Base-by-base conservation (phyloP, 2,797 vertebrate genomes). In the Oophaga sylvatica region DNA sequence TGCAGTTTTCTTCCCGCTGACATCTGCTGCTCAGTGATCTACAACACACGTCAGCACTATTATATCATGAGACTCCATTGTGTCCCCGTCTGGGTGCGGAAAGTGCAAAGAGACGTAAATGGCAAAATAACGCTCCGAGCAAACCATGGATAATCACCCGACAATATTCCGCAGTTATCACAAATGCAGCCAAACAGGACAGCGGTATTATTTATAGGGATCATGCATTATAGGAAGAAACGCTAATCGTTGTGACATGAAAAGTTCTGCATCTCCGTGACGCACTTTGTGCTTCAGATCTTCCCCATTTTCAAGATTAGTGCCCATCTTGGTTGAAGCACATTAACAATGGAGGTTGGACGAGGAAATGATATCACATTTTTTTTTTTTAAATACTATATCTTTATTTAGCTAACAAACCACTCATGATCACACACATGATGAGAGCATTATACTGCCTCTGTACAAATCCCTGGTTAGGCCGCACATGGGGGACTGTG, bases 61-160 rank as follows among this genome's bases (percentile, higher is more conserved):
- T 70, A 83, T 68, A 83, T 80, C 22, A 83, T 68, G 29, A 83
- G 86, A 83, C 83, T 67, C 77, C n/a, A 63, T 80, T 71, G 26
- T 11, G 53, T 67, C 71, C 1, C 29, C 31, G 65, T 59, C 53
- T 31, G 31, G 19, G 48, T 20, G 41, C 56, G 19, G 26, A 85
- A 22, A 57, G n/a, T 29, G 22, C 70, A 31, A 56, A 26, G 12
- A 35, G 1, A 67, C 17, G 60, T 45, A 41, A 81, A 26, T 65
- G 63, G 48, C 35, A 53, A 63, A 81, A 81, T 45, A 81, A 20
- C 65, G 65, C 45, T 48, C 20, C 11, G 15, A 62, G 57, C 29
- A 41, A 80, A 80, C 22, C 57, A 31, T 77, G 75, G 75, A 77
- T 48, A 77, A 77, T 77, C 48, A 77, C 75, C 45, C 75, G 6